Conservation (phyloP, 2,888 invertebrate species). For the Eucriotettix oculatus region DNA sequence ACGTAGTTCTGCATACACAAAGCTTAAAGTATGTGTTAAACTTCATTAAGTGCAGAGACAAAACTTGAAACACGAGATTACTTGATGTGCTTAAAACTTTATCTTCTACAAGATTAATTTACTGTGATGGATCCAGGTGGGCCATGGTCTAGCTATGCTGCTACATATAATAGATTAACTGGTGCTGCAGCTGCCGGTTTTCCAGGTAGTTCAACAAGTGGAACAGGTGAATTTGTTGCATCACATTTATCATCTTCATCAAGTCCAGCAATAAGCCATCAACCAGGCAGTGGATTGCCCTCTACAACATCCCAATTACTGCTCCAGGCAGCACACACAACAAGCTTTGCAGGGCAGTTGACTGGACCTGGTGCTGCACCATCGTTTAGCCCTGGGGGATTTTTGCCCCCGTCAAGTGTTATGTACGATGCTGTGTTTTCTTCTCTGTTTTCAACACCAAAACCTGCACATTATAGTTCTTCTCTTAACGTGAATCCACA, state of each 20-base stretch:
- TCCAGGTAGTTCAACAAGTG: conserved; percentile 31
- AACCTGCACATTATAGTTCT: conserved; percentile 55
- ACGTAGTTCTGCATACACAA: too few species aligned
- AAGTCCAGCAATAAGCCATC: conserved; percentile 8
- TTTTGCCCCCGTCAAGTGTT: conserved; percentile 56
- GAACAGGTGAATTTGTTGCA: conserved; percentile 17
- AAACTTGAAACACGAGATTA: too few species aligned
- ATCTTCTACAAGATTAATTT: too few species aligned
- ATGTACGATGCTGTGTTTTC: conserved; percentile 70
- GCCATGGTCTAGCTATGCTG: conserved; percentile 62
- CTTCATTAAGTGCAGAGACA: too few species aligned
- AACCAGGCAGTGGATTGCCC: conserved; percentile 9
- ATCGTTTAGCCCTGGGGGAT: conserved; percentile 52
- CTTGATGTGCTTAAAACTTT: too few species aligned
- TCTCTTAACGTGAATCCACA: conserved; percentile 28
- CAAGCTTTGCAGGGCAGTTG: conserved; percentile 39
- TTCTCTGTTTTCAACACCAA: conserved; percentile 58
- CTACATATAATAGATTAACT: conserved; percentile 64
- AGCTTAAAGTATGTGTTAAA: too few species aligned
- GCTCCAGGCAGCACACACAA: conserved; percentile 39
- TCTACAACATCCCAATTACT: conserved; percentile 49
- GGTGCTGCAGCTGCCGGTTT: conserved; percentile 48
- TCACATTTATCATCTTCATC: conserved; percentile 9
- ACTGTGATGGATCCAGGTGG: conserved; percentile 70
- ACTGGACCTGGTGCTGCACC: conserved; percentile 24